phyloP scores from a whole-genome alignment of 2,113 vertebrate species.

The Thinocorus orbignyianus region DNA sequence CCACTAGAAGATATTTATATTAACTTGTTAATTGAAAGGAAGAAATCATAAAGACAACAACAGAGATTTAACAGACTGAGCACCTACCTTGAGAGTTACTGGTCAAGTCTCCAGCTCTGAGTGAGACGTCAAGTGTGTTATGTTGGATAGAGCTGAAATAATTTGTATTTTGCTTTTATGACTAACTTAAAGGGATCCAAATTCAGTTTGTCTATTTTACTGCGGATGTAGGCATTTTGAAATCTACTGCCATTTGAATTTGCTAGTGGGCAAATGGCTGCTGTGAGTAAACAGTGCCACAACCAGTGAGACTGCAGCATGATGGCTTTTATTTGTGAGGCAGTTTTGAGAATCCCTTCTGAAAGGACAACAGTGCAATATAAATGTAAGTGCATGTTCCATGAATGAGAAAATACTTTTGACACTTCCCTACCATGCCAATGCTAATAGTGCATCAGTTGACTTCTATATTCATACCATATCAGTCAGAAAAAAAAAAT shows the following conservation, averaged over 20 bases:
- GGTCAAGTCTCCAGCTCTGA: background rate
- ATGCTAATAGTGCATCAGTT: background rate
- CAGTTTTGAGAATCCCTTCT: background rate
- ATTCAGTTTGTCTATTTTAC: background rate
- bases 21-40: background rate
- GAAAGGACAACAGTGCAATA: background rate
- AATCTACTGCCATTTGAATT: background rate
- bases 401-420: background rate
- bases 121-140: background rate
- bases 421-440: background rate
- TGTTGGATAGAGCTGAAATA: background rate
- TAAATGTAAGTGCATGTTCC: background rate
- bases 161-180: background rate
- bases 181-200: background rate
- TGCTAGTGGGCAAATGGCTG: background rate
- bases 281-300: background rate
- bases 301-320: background rate
- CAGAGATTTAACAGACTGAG: background rate
- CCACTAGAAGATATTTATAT: background rate
- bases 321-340: background rate
- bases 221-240: background rate
- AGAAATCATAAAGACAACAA: background rate
- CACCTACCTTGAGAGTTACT: background rate
- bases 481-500: background rate
- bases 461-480: background rate